Evolutionary conservation across 2,888 invertebrate genomes (phyloP).

Genomic region (Eupithecia abbreviata): DNA sequence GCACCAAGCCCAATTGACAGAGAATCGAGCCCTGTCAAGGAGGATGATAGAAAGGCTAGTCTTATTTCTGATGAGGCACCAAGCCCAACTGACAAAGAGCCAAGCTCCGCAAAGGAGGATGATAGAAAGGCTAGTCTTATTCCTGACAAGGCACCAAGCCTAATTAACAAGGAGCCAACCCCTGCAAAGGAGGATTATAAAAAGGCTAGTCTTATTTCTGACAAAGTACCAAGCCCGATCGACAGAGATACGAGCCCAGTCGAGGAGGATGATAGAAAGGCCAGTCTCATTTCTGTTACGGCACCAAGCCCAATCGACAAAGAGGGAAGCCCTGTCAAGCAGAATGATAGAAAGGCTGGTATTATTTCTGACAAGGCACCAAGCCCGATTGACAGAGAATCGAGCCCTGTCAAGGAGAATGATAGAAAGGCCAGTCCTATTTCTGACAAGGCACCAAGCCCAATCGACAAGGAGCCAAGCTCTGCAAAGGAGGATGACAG

Average conservation of each 20-base stretch:
- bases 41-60: conserved; percentile 22
- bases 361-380: too few relatives aligned
- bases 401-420: too few relatives aligned
- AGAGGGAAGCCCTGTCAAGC: too few relatives aligned
- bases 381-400: too few relatives aligned
- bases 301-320: conserved; percentile 13
- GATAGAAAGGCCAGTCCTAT: too few relatives aligned
- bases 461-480: too few relatives aligned
- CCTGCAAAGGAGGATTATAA: neutral
- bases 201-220: conserved; percentile 25
- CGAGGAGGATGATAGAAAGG: conserved; percentile 27
- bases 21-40: conserved; percentile 28
- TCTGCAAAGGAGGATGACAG: too few relatives aligned
- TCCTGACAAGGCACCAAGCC: neutral
- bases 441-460: too few relatives aligned
- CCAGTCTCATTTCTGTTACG: neutral
- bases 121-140: neutral
- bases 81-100: conserved; percentile 11
- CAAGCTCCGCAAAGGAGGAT: conserved; percentile 29
- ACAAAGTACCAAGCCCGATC: neutral
- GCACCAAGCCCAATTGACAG: conserved; percentile 3
- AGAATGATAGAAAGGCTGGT: too few relatives aligned
- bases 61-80: conserved; percentile 17
- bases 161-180: neutral
- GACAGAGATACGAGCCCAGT: too few relatives aligned